Conservation (phyloP, 2,888 invertebrate genomes). For the Sepioteuthis lessoniana region DNA sequence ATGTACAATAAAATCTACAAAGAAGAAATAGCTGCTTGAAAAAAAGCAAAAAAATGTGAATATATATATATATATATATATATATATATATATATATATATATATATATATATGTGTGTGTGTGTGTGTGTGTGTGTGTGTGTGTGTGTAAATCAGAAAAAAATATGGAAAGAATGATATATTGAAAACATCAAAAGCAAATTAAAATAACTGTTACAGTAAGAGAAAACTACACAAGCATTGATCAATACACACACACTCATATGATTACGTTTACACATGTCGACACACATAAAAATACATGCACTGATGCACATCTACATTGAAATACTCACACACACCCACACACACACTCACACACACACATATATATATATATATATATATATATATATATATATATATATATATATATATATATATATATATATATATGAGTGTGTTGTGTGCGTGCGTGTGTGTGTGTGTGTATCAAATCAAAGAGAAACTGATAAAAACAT, state of each 20-base stretch:
- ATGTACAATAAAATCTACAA: no score
- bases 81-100: slow-evolving; percentile 33
- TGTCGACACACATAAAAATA: not conserved
- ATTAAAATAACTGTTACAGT: no score
- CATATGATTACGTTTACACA: not conserved
- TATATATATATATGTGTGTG: not conserved
- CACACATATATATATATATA: not conserved
- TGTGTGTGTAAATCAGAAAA: not conserved
- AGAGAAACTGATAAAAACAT: slow-evolving; percentile 10
- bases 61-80: slow-evolving; percentile 6
- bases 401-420: not conserved
- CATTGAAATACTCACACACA: not conserved
- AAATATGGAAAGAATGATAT: no score
- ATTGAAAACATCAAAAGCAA: no score
- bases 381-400: not conserved
- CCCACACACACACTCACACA: not conserved
- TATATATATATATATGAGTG: not conserved
- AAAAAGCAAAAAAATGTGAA: not conserved
- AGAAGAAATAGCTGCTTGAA: no score
- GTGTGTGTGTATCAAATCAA: not conserved
- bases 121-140: no score
- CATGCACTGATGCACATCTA: not conserved
- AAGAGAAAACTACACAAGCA: no score
- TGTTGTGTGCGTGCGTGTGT: not conserved
- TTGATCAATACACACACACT: not conserved